A percentile compares a stretch with the other conserved stretches of the same genome.
Evolutionary conservation across 2,113 vertebrate species (phyloP).

Genomic region (Cyanoramphus novaezelandiae): DNA sequence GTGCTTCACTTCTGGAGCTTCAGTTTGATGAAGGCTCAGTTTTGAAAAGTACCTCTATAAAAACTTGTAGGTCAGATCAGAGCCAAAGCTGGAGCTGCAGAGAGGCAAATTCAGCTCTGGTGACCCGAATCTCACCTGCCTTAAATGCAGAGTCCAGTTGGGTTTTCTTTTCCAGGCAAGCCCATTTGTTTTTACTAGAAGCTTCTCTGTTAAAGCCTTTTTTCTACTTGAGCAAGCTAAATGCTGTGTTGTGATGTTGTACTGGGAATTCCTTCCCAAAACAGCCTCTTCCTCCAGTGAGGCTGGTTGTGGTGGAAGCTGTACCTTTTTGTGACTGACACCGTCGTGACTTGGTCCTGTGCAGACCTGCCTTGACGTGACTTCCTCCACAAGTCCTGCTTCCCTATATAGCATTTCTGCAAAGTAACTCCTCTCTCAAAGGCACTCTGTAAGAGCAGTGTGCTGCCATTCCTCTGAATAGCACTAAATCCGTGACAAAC

Average conservation of each 20-base stretch:
- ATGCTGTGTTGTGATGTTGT: neutral
- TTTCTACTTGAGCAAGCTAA: neutral
- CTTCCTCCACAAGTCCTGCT: neutral
- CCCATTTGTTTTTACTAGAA: neutral
- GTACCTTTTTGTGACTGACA: neutral
- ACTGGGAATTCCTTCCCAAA: neutral
- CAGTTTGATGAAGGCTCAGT: neutral
- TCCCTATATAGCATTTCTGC: neutral
- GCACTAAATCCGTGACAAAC: conserved; percentile 7
- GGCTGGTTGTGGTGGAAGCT: neutral
- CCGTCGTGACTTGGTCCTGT: neutral
- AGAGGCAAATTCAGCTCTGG: neutral
- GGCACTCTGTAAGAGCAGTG: neutral
- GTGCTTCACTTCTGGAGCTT: neutral
- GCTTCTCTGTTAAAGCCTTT: neutral
- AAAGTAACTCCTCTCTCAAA: neutral
- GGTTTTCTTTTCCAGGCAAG: neutral
- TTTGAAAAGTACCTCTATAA: neutral
- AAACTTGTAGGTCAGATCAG: neutral
- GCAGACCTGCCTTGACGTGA: neutral
- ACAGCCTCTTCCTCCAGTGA: neutral
- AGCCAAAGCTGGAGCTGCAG: neutral
- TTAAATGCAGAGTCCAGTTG: neutral
- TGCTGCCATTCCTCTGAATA: neutral
- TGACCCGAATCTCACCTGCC: neutral